Conservation (phyloP, 2,797 vertebrate genomes). For the Crocidura indochinensis region DNA sequence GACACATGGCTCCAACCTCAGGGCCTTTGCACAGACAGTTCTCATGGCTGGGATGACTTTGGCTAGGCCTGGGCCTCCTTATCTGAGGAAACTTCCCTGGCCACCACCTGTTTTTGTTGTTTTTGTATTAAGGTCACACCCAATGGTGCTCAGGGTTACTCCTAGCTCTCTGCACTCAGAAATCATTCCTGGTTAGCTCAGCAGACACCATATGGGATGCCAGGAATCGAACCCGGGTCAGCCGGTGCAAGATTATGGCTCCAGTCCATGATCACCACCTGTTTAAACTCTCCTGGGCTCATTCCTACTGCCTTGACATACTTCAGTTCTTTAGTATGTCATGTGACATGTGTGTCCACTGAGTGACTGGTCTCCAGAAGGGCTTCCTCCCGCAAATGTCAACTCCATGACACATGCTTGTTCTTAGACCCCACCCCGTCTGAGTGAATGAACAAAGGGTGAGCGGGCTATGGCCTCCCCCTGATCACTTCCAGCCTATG, state of each 20-base stretch:
- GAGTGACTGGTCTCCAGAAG: background rate
- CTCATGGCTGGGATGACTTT: background rate
- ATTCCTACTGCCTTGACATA: background rate
- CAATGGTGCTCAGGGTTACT: too few relatives aligned
- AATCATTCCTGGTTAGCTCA: too few relatives aligned
- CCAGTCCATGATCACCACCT: too few relatives aligned
- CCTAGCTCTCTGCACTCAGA: too few relatives aligned
- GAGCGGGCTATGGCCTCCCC: background rate
- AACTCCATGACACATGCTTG: background rate
- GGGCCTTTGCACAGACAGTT: background rate
- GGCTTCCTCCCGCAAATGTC: background rate
- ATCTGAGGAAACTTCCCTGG: background rate
- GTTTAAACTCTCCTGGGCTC: too few relatives aligned
- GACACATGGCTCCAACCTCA: background rate
- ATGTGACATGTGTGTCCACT: background rate
- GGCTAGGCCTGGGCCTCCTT: background rate
- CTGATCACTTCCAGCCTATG: background rate
- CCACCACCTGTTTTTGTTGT: too few relatives aligned
- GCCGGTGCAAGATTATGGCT: too few relatives aligned
- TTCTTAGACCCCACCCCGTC: background rate
- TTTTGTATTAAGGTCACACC: too few relatives aligned
- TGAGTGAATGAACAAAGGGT: background rate
- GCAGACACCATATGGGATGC: too few relatives aligned
- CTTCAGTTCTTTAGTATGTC: background rate
- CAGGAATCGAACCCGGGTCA: too few relatives aligned